Base-by-base conservation (phyloP, 1,140 invertebrate species). In the Alviniconcha marisindica region DNA sequence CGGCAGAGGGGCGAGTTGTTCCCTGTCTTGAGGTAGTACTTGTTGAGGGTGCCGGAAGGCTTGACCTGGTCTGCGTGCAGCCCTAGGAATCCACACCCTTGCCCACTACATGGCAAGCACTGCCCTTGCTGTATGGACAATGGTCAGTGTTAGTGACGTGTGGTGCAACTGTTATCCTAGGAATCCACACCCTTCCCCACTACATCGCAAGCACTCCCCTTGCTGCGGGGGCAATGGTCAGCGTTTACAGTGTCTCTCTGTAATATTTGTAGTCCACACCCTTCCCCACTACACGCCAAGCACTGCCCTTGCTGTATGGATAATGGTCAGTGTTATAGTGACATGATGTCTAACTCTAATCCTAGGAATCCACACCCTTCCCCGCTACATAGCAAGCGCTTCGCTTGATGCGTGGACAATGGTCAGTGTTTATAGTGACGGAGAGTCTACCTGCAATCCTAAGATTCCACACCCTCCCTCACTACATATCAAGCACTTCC, bases 51-150 rank as follows among this genome's bases (percentile, higher is more conserved):
- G 15, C 77, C 44, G 42, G 86, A 84, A 42, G 87, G 87, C 81
- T 88, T 89, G 33, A 85, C 82, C 56, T 83, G 66, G 81, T 90
- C 89, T 15, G 89, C 88, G 83, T 90, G 85, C 60, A 88, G 87
- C 54, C 91, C 91, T 89, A 92, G 89, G 24, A 84, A 82, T 4
- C 88, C 87, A 83, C 90, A 91, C 44, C 18, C 76, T 14, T 82
- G 66, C 10, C 69, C 74, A 14, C 40, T 54, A 71, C 88, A 89
- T 36, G 87, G 81, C 40, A 87, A 79, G 73, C 91, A 91, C 14
- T 79, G 40, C 2, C 89, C 90, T 56, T 73, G 51, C 88, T 90
- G 44, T 36, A 71, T 28, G 63, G 24, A 28, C 63, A n/a, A 28
- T 3, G 1, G 33, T 21, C 15, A 60, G 4, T 24, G 3, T 7